Conservation (phyloP, 2,888 invertebrate species). For the Galerucella calmariensis region DNA sequence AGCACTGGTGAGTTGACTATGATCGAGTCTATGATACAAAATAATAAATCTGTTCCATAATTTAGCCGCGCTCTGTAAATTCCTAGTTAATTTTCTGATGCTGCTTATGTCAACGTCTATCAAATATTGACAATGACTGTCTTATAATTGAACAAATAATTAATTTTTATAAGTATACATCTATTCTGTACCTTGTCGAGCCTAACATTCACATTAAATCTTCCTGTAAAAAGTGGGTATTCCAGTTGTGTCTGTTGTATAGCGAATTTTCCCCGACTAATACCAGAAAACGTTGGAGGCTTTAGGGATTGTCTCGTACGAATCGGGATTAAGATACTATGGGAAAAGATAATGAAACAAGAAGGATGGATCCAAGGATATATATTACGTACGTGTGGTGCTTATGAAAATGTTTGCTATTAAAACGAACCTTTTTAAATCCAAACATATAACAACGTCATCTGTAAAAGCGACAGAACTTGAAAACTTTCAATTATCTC, state of each 20-base stretch:
- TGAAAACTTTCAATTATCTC: neutral
- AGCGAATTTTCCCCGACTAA: neutral
- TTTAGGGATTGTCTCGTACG: slow-evolving; percentile 19
- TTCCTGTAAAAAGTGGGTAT: neutral
- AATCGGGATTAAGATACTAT: slow-evolving; percentile 20
- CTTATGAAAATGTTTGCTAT: slow-evolving; percentile 3
- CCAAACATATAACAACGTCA: neutral
- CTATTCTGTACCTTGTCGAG: too few species aligned
- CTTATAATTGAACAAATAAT: too few species aligned
- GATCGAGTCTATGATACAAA: too few species aligned
- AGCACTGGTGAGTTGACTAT: too few species aligned
- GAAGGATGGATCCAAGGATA: neutral
- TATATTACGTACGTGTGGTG: slow-evolving; percentile 12
- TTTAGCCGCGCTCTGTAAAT: too few species aligned
- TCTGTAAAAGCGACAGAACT: neutral
- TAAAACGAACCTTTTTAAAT: neutral
- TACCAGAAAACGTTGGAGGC: slow-evolving; percentile 5
- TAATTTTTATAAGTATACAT: too few species aligned
- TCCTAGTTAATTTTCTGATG: too few species aligned
- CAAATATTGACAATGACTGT: too few species aligned
- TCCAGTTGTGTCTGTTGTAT: neutral
- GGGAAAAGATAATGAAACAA: slow-evolving; percentile 10
- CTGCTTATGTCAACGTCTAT: too few species aligned
- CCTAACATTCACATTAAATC: neutral
- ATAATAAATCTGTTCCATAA: too few species aligned